phyloP scores from a whole-genome alignment of 2,797 vertebrate genomes.

The Enteromius anoplus region DNA sequence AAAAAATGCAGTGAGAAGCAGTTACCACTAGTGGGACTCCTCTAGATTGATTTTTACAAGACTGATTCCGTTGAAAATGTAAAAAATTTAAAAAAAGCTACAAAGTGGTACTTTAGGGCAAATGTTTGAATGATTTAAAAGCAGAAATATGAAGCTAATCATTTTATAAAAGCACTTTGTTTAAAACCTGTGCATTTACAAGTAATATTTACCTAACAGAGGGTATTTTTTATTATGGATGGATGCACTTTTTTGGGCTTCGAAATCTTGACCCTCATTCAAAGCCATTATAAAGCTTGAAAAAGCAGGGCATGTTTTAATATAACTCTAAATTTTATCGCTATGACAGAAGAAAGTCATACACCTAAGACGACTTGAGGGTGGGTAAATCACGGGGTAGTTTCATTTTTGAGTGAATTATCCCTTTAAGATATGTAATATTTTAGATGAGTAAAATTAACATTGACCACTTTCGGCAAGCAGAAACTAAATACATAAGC shows the following conservation, averaged over 20 bases:
- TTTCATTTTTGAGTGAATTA: not conserved
- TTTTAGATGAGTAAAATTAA: not conserved
- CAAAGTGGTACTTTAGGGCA: not conserved
- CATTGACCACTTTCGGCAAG: not conserved
- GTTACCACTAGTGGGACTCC: slow-evolving; percentile 26
- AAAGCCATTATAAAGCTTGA: not conserved
- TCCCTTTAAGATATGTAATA: not conserved
- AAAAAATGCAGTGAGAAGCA: not conserved
- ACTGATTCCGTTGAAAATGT: not conserved
- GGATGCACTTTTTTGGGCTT: not conserved
- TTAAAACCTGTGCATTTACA: not conserved
- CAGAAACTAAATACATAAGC: not conserved
- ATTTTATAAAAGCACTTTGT: not conserved
- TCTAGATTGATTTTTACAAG: too few relatives aligned
- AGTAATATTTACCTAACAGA: not conserved
- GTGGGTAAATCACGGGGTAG: not conserved
- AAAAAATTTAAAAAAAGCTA: not conserved
- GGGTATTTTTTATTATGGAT: not conserved
- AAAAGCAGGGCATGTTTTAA: not conserved
- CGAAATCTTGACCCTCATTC: not conserved
- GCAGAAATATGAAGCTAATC: not conserved
- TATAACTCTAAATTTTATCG: not conserved
- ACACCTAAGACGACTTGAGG: not conserved
- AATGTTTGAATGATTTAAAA: not conserved
- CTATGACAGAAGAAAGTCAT: not conserved